These are phyloP conservation scores for Priocnemis perturbator DNA, from an alignment of 2,888 invertebrate genomes.

Conservation along the genomic window DNA sequence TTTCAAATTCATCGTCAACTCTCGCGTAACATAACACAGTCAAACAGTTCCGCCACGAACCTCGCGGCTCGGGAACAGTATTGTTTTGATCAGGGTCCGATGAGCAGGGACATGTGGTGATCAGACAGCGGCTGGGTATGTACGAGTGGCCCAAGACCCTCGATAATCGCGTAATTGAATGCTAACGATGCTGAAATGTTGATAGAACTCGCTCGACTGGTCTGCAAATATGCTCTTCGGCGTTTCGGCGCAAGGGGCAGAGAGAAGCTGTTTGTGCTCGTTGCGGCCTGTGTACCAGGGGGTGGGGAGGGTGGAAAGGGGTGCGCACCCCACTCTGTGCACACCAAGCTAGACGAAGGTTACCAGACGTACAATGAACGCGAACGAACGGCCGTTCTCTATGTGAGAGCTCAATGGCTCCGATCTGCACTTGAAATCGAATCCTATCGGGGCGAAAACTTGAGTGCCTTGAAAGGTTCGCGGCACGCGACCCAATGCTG, in stretches of 20 bases:
- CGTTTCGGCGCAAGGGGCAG: constrained; percentile 41
- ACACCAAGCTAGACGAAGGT: not conserved
- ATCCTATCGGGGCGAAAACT: too few species aligned
- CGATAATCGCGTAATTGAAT: constrained; percentile 67
- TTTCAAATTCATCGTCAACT: too few species aligned
- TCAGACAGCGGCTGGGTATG: constrained; percentile 11
- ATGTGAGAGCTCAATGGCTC: too few species aligned
- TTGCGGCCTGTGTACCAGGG: constrained; percentile 9
- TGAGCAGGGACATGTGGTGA: not conserved
- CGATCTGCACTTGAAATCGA: too few species aligned
- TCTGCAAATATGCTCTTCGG: constrained; percentile 64
- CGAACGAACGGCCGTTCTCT: constrained; percentile 4
- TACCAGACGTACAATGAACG: constrained; percentile 2
- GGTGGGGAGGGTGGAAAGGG: not conserved
- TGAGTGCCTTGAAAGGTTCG: too few species aligned
- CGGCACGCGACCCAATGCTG: too few species aligned
- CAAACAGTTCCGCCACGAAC: too few species aligned
- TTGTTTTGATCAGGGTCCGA: constrained; percentile 4
- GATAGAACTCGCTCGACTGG: constrained; percentile 59
- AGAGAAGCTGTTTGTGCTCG: constrained; percentile 12
- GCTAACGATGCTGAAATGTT: constrained; percentile 66
- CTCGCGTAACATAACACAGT: too few species aligned
- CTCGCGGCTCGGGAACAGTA: not conserved
- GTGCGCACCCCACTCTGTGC: not conserved
- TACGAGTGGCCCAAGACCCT: constrained; percentile 36